Percentiles rank a stretch among this genome's conserved stretches.
Conservation (phyloP, 1,140 invertebrate species). For the Zaprionus vittiger region DNA sequence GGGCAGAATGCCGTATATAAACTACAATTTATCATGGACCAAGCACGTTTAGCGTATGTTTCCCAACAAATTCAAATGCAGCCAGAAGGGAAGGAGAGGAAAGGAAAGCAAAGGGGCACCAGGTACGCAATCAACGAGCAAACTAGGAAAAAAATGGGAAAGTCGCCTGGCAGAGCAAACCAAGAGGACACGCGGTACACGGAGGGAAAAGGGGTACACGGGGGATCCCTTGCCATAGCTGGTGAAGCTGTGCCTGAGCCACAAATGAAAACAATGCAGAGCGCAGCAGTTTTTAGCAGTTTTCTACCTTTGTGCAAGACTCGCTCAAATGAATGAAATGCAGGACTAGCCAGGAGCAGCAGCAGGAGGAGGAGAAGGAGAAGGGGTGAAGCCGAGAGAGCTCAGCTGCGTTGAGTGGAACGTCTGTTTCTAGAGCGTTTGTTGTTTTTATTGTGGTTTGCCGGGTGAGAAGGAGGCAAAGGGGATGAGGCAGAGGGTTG, state of each 20-base stretch:
- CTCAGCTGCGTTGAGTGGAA: constrained; percentile 78
- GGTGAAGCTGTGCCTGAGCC: constrained; percentile 35
- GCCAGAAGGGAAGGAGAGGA: background rate
- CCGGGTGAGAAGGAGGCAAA: background rate
- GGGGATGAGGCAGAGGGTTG: too few relatives aligned
- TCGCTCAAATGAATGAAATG: constrained; percentile 52
- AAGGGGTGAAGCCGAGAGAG: constrained; percentile 19
- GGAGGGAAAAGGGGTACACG: rapidly evolving
- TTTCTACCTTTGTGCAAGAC: constrained; percentile 71
- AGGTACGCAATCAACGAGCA: constrained; percentile 52
- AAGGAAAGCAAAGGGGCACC: constrained; percentile 12
- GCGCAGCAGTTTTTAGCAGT: constrained; percentile 73
- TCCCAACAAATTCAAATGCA: constrained; percentile 62
- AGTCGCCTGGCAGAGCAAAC: constrained; percentile 40
- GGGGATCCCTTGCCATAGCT: background rate
- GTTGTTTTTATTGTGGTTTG: constrained; percentile 53
- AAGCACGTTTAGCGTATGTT: constrained; percentile 75
- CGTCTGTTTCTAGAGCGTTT: constrained; percentile 78
- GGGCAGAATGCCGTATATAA: constrained; percentile 42
- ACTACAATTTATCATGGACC: constrained; percentile 68
- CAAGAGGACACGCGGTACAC: constrained; percentile 34
- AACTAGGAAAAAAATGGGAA: constrained; percentile 29
- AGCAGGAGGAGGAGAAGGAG: background rate
- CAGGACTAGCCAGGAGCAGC: constrained; percentile 13
- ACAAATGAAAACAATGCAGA: constrained; percentile 75